Evolutionary conservation across 2,888 invertebrate genomes (phyloP), one percentile per base, ranked within the genome.

Genomic region (Teleiodes luculella): DNA sequence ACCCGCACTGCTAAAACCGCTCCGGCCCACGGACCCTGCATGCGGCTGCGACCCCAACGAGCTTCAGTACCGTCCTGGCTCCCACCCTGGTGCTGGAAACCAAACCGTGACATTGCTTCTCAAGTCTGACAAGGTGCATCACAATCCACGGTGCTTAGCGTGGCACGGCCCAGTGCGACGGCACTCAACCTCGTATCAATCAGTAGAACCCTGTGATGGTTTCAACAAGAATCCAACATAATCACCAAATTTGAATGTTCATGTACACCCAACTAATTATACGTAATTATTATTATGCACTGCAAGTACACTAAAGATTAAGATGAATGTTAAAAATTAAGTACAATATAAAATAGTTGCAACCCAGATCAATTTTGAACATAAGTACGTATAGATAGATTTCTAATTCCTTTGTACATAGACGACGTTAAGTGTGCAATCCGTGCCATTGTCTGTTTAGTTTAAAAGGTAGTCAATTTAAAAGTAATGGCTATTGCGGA

Each of bases 371-470:
- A 78, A 83, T 76, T 79, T 80, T 78, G 75, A 75, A 76, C 51
- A 51, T 53, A 66, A 69, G 66, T 74, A 68, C 64, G 58, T 69
- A 59, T 78, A 78, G 74, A 73, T 86, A 82, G 80, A 79, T 67
- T 74, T 79, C 75, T 73, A 75, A 79, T 76, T 76, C 76, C 83
- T 72, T 57, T 89, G 89, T 89, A 88, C 67, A 89, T 88, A 89
- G 70, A 75, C 70, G 70, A 78, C 74, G 72, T 78, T 86, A 68
- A 77, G 83, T 88, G 88, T 86, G 85, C 86, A 86, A 87, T 89
- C 89, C 89, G 89, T 89, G 89, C 89, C 89, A 89, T 89, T 86
- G 85, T 88, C 83, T 81, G 74, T 86, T 80, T 87, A 87, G 86
- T 80, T 83, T 86, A 83, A 80, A 78, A 60, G 64, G 80, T 86